Conservation (phyloP, 2,888 invertebrate species). For the Poecilobothrus nobilitatus region DNA sequence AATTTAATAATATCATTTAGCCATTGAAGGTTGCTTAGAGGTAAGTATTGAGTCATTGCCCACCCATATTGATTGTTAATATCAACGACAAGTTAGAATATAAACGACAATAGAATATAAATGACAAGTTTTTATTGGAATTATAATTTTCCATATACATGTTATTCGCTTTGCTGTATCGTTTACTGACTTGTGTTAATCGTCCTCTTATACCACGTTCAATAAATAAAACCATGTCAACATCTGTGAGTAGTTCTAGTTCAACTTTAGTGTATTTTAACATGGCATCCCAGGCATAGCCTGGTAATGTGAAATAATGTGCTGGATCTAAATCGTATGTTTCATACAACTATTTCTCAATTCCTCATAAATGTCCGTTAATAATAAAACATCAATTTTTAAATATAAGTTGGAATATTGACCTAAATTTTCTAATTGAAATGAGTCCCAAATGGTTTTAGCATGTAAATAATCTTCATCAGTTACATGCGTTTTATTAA, state of each 20-base stretch:
- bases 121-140: neutral
- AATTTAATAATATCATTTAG: constrained; percentile 17
- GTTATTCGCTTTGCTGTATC: neutral
- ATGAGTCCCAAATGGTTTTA: constrained; percentile 29
- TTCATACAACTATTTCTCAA: constrained; percentile 11
- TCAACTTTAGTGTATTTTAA: no score
- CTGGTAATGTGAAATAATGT: constrained; percentile 29
- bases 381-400: constrained; percentile 34
- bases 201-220: constrained; percentile 22
- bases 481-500: neutral
- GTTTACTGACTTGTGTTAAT: constrained; percentile 7
- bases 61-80: constrained; percentile 22
- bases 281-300: constrained; percentile 29
- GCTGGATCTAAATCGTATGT: constrained; percentile 27
- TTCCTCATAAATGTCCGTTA: constrained; percentile 30
- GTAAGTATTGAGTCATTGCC: constrained; percentile 23
- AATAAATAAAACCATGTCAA: no score
- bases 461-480: constrained; percentile 26
- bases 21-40: constrained; percentile 25
- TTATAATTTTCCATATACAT: constrained; percentile 14
- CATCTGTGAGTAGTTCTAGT: no score
- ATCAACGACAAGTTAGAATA: no score
- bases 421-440: constrained; percentile 29
- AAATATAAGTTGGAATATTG: constrained; percentile 33
- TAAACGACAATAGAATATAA: constrained; percentile 22